These are phyloP conservation scores for Theretra japonica DNA, from an alignment of 2,888 invertebrate species.

Conservation along the genomic window DNA sequence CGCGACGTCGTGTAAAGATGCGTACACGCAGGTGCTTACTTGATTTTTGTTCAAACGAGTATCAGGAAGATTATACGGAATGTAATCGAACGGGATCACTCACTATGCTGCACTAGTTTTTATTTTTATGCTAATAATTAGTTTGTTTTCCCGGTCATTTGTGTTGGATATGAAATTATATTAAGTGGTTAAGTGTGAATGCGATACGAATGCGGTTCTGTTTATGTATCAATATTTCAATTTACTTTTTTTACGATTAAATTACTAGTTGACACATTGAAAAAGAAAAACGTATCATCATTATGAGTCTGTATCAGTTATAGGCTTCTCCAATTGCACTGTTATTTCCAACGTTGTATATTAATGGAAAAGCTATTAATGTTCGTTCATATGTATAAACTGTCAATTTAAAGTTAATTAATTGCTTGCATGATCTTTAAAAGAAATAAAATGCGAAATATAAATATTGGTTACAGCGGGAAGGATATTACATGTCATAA, in stretches of 20 bases:
- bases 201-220: background rate
- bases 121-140: slow-evolving; percentile 16
- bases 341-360: too few species aligned
- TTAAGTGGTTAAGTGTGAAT: background rate
- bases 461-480: too few species aligned
- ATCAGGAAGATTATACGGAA: slow-evolving; percentile 26
- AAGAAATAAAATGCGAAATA: too few species aligned
- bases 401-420: too few species aligned
- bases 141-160: background rate
- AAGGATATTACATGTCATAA: too few species aligned
- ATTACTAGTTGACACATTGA: background rate
- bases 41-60: slow-evolving; percentile 21
- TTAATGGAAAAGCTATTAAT: too few species aligned
- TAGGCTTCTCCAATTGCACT: too few species aligned
- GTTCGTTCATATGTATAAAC: too few species aligned
- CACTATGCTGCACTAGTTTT: slow-evolving; percentile 20
- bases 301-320: too few species aligned
- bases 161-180: background rate
- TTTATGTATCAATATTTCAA: background rate
- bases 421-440: too few species aligned
- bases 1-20: slow-evolving; percentile 58
- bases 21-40: slow-evolving; percentile 53
- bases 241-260: background rate
- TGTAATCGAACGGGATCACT: slow-evolving; percentile 27
- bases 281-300: too few species aligned